phyloP scores from a whole-genome alignment of 2,888 invertebrate genomes.

The Drosophila siamana region DNA sequence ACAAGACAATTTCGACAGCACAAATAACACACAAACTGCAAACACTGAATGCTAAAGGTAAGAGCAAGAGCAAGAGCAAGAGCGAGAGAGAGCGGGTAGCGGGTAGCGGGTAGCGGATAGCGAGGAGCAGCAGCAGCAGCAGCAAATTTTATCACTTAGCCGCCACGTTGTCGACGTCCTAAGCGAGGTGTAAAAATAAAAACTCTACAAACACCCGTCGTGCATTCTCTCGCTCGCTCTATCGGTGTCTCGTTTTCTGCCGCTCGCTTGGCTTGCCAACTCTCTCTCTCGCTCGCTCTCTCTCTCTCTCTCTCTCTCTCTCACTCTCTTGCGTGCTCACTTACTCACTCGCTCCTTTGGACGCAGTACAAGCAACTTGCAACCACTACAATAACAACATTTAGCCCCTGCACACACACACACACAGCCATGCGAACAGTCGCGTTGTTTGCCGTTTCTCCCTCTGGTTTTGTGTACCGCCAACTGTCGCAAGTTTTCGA shows the following conservation, averaged over 20 bases:
- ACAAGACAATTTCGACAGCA: constrained; percentile 54
- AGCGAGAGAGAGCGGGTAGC: neutral
- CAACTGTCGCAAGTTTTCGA: constrained; percentile 81
- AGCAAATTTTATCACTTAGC: constrained; percentile 72
- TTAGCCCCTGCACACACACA: constrained; percentile 43
- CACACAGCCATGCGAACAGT: constrained; percentile 12
- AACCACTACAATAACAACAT: constrained; percentile 72
- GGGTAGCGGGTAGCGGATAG: constrained; percentile 16
- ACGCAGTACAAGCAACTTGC: constrained; percentile 43
- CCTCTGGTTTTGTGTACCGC: constrained; percentile 52
- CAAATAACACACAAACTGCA: constrained; percentile 37
- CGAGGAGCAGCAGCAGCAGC: constrained; percentile 51
- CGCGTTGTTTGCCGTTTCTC: constrained; percentile 74
- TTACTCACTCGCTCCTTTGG: constrained; percentile 47
- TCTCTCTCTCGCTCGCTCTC: constrained; percentile 22
- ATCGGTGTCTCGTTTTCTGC: constrained; percentile 6
- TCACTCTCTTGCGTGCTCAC: constrained; percentile 7
- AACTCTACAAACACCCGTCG: constrained; percentile 66
- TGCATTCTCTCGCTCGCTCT: constrained; percentile 30
- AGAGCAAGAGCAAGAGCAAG: neutral
- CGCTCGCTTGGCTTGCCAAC: neutral
- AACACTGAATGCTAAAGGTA: constrained; percentile 19
- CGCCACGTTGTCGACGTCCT: constrained; percentile 73
- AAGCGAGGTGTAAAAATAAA: constrained; percentile 52
- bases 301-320: constrained; percentile 4